These are phyloP conservation scores for Gasteruption jaculator DNA, from an alignment of 2,888 invertebrate species.

Conservation along the genomic window DNA sequence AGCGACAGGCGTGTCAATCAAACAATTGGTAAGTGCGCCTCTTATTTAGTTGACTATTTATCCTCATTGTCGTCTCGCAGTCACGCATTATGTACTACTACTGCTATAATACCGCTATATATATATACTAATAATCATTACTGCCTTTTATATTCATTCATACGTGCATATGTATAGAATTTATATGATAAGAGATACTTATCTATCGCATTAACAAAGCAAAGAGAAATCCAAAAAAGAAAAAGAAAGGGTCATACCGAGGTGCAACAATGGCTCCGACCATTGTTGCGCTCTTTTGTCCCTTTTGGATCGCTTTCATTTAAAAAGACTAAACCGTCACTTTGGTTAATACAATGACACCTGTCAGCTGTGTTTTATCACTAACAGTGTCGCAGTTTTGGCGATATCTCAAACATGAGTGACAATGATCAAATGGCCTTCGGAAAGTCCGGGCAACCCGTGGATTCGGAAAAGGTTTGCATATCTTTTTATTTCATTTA, in stretches of 20 bases:
- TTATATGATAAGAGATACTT: not conserved
- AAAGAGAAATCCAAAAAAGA: not conserved
- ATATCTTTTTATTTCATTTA: constrained; percentile 13
- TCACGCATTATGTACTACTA: too few species aligned
- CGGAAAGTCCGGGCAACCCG: constrained; percentile 37
- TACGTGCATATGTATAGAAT: not conserved
- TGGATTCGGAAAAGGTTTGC: constrained; percentile 44
- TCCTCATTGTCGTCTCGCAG: not conserved
- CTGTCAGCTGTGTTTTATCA: constrained; percentile 40
- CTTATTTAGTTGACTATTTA: constrained; percentile 1
- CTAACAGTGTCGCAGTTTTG: constrained; percentile 61
- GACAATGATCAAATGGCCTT: constrained; percentile 47
- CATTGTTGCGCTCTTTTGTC: too few species aligned
- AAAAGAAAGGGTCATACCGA: too few species aligned
- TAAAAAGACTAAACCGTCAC: constrained; percentile 2
- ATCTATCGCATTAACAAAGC: not conserved
- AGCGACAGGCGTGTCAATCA: constrained; percentile 53
- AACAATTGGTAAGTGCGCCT: constrained; percentile 52
- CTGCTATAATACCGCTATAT: too few species aligned
- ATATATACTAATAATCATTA: too few species aligned
- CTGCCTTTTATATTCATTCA: not conserved
- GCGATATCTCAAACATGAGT: constrained; percentile 58
- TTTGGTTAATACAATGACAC: constrained; percentile 21
- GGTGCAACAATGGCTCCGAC: too few species aligned
- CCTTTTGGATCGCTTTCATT: too few species aligned